Percentiles rank a stretch among this genome's conserved stretches.
phyloP scores from a whole-genome alignment of 2,113 vertebrate genomes.

The Perca flavescens region DNA sequence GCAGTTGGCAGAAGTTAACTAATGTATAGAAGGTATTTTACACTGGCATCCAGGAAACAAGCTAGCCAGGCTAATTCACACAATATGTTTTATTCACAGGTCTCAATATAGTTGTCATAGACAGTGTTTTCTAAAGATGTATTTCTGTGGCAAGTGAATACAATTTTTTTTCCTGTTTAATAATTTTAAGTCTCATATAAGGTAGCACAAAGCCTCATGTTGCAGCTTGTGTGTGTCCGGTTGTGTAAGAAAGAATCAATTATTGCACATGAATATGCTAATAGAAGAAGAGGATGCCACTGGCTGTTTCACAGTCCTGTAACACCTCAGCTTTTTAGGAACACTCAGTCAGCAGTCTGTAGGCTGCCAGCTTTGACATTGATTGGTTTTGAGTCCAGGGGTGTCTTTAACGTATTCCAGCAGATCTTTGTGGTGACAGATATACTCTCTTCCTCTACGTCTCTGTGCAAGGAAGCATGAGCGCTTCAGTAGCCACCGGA shows the following conservation, averaged over 20 bases:
- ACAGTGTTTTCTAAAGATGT: not conserved
- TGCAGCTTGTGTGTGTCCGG: slow-evolving; percentile 29
- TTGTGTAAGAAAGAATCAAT: slow-evolving; percentile 60
- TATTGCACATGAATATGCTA: slow-evolving; percentile 70
- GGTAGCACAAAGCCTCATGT: slow-evolving; percentile 30
- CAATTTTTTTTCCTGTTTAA: slow-evolving; percentile 14
- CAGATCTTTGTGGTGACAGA: slow-evolving; percentile 30
- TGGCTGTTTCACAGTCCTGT: slow-evolving; percentile 62
- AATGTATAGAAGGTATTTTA: not conserved
- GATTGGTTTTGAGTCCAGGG: slow-evolving; percentile 41
- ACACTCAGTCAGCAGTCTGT: slow-evolving; percentile 65
- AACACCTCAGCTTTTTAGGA: slow-evolving; percentile 60
- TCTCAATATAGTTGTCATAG: not conserved
- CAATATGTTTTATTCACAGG: not conserved
- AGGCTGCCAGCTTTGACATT: slow-evolving; percentile 50
- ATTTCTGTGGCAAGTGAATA: slow-evolving; percentile 8
- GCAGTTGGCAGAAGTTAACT: not conserved
- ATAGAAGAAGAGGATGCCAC: slow-evolving; percentile 50
- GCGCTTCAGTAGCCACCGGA: slow-evolving; percentile 7
- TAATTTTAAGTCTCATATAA: slow-evolving; percentile 37
- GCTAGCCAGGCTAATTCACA: not conserved
- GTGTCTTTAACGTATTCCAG: slow-evolving; percentile 47
- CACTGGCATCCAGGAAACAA: not conserved
- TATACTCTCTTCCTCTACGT: slow-evolving; percentile 23
- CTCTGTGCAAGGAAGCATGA: slow-evolving; percentile 28